These are phyloP conservation scores for Laupala kohalensis DNA, from an alignment of 1,140 invertebrate genomes.

Conservation along the genomic window DNA sequence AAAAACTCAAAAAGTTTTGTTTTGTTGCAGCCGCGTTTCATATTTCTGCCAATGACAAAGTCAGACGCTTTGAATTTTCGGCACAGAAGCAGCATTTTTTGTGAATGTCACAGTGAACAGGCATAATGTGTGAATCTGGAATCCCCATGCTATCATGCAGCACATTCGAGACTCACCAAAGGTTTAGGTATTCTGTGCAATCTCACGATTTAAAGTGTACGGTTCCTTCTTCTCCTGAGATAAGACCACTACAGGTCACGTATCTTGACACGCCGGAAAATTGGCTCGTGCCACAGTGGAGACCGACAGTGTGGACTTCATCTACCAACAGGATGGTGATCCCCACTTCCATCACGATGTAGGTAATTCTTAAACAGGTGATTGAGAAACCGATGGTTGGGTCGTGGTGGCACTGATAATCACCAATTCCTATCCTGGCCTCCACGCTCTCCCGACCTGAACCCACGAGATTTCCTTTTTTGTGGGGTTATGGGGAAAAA, in stretches of 20 bases:
- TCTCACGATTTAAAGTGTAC: constrained; percentile 5
- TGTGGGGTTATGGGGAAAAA: constrained; percentile 13
- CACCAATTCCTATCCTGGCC: constrained; percentile 11
- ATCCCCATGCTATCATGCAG: constrained; percentile 10
- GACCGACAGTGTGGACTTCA: constrained; percentile 8
- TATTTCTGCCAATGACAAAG: too few species aligned
- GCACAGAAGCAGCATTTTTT: not conserved
- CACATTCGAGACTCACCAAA: constrained; percentile 9
- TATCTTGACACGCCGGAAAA: constrained; percentile 6
- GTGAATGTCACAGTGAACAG: constrained; percentile 11
- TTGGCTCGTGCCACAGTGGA: constrained; percentile 9
- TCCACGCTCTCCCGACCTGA: constrained; percentile 9
- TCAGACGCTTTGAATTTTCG: too few species aligned
- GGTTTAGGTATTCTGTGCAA: constrained; percentile 12
- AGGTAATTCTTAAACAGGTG: constrained; percentile 6
- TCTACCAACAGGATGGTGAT: constrained; percentile 11
- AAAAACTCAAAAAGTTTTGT: too few species aligned
- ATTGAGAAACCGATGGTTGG: constrained; percentile 12
- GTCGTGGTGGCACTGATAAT: constrained; percentile 11
- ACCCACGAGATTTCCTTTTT: constrained; percentile 12
- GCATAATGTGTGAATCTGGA: constrained; percentile 13
- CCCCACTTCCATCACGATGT: constrained; percentile 10
- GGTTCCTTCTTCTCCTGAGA: constrained; percentile 13
- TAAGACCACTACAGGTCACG: constrained; percentile 1
- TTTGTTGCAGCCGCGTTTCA: too few species aligned